Percentiles rank a stretch among this genome's conserved stretches.
These are phyloP conservation scores for Lutraria lutraria DNA, from an alignment of 2,888 invertebrate species.

Conservation along the genomic window DNA sequence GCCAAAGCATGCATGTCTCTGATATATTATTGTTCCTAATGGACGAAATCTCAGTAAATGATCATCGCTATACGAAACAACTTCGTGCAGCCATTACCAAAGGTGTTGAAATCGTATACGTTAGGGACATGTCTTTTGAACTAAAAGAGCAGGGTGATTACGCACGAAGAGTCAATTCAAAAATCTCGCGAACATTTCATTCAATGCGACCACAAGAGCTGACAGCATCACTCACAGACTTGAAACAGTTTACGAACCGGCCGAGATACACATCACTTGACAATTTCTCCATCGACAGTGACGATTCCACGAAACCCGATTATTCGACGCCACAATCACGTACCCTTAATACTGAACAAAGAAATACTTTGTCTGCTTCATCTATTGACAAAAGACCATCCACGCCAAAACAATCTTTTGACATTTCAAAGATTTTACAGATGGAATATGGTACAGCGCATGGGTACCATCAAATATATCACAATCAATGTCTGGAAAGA, in stretches of 20 bases:
- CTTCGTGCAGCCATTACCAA: constrained; percentile 19
- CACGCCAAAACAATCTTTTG: constrained; percentile 10
- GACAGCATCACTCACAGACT: neutral
- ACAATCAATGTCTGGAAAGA: constrained; percentile 34
- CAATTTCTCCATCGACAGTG: constrained; percentile 11
- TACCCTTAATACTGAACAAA: neutral
- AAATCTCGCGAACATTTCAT: neutral
- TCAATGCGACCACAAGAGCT: neutral
- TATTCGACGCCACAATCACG: neutral
- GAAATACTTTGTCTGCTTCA: neutral
- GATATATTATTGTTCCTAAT: constrained; percentile 37
- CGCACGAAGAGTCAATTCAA: neutral
- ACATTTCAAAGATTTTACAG: constrained; percentile 15
- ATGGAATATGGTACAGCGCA: constrained; percentile 36
- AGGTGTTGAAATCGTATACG: constrained; percentile 32
- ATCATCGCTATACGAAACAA: neutral
- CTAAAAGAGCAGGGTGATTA: neutral
- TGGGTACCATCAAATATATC: constrained; percentile 43
- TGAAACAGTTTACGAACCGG: neutral
- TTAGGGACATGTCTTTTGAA: constrained; percentile 41
- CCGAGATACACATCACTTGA: neutral
- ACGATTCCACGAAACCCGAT: neutral
- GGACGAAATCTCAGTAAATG: constrained; percentile 24
- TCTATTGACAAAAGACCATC: neutral
- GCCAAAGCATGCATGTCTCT: neutral